Conservation (phyloP, 1,140 invertebrate genomes). For the Physella acuta region DNA sequence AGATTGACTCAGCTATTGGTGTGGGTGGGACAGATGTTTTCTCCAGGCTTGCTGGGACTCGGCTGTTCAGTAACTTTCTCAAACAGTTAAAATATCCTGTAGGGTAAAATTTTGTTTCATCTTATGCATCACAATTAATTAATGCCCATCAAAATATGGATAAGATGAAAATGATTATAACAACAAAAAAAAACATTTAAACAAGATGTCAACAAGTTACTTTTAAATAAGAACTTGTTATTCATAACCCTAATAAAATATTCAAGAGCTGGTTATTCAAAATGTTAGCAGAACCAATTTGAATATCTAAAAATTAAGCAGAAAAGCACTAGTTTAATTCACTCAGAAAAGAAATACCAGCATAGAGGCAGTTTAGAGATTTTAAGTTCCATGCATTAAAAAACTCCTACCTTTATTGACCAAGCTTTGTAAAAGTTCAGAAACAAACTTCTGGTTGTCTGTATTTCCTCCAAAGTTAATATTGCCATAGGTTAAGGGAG, state of each 20-base stretch:
- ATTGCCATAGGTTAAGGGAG: conserved; percentile 60
- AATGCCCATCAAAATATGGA: no score
- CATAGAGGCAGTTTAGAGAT: not conserved
- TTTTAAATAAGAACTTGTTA: no score
- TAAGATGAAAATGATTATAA: no score
- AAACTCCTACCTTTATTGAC: conserved; percentile 26
- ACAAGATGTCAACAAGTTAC: no score
- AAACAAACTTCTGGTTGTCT: conserved; percentile 18
- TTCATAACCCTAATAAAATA: no score
- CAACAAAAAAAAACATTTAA: no score
- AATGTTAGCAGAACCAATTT: no score
- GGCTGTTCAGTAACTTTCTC: conserved; percentile 70
- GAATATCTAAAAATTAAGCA: no score
- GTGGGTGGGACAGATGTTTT: conserved; percentile 72
- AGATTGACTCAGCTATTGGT: conserved; percentile 72
- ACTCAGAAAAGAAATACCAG: conserved; percentile 1
- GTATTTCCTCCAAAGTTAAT: conserved; percentile 2
- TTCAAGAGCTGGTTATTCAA: no score
- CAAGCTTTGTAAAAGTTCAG: conserved; percentile 20
- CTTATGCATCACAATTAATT: no score
- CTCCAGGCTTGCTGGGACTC: conserved; percentile 73
- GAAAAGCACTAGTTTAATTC: not conserved
- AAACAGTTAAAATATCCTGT: conserved; percentile 73
- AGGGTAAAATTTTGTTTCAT: no score
- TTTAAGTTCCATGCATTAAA: no score